Percentiles rank a stretch among this genome's conserved stretches.
Conservation (phyloP, 2,113 vertebrate genomes). For the Philantomba maxwellii region DNA sequence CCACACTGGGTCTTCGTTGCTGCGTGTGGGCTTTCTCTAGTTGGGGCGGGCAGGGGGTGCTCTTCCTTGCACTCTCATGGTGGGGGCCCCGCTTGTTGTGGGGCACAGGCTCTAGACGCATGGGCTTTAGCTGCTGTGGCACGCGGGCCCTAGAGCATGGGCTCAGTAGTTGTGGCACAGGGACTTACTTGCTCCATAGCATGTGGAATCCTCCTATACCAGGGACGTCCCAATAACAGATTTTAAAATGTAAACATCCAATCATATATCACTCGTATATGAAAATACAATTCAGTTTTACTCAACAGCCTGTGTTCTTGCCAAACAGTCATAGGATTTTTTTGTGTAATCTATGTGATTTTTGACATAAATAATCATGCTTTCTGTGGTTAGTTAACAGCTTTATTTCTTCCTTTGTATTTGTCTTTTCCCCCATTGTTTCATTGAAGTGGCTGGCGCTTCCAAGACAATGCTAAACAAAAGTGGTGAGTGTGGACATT, state of each 20-base stretch:
- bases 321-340: not conserved
- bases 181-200: not conserved
- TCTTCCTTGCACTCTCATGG: not conserved
- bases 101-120: rapidly evolving
- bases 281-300: not conserved
- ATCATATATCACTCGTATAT: not conserved
- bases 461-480: not conserved
- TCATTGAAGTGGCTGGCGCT: not conserved
- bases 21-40: not conserved
- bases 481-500: not conserved
- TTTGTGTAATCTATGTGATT: not conserved
- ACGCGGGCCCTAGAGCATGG: rapidly evolving
- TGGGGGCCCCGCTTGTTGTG: not conserved
- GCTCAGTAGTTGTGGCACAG: not conserved
- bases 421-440: not conserved
- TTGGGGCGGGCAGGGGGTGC: not conserved
- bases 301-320: not conserved
- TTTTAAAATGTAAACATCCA: not conserved
- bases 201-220: not conserved
- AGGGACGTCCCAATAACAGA: not conserved
- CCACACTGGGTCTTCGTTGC: not conserved
- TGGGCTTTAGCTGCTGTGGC: not conserved
- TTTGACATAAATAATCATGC: not conserved
- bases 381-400: not conserved
- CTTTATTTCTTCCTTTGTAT: not conserved